Evolutionary conservation across 92 coral and sea anemone species (phyloP), one percentile per base, ranked within the genome.

Genomic region (Heliopora coerulea): DNA sequence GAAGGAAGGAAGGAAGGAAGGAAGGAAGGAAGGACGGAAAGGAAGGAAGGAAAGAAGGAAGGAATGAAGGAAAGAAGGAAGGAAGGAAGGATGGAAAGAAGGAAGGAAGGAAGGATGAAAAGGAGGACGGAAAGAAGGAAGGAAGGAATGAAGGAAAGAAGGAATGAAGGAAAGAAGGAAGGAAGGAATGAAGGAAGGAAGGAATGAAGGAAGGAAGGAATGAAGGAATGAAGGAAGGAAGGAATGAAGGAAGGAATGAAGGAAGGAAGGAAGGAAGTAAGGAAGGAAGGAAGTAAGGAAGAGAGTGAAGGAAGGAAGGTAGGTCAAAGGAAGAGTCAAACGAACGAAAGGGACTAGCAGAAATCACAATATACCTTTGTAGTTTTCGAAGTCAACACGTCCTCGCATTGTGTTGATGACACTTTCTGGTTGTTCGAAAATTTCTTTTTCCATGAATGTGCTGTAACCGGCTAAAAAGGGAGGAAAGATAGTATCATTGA

Each of bases 391-490:
- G 83, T 90, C 85, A 1, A 93, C 95, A 69, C 98, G 66, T 49
- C 98, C 98, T 35, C 98, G 78, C 98, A 93, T 93, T 5, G 98
- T 93, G 79, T 93, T 93, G 3, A 93, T 83, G 8, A 90, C 89
- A 90, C 98, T 93, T 64, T 93, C 98, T 57, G 98, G 88, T 73
- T 93, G 98, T 58, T 93, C 98, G 86, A 93, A 90, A 59, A 93
- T 93, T 49, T 93, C 98, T 72, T 93, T 93, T 74, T 93, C 96
- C 98, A 93, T 93, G 49, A 89, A 93, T n/a, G 93, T 89, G 54
- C 91, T 85, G 79, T 78, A 93, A 76, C 89, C 91, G 1, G 95
- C 98, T 93, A 74, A 11, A 72, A 65, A 29, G 52, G 6, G 37
- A 33, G 49, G 15, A 10, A 46, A 8, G 7, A 46, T 37, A 37